Evolutionary conservation across 1,140 invertebrate genomes (phyloP).

Genomic region (Pseudomyrmex flavicornis): DNA sequence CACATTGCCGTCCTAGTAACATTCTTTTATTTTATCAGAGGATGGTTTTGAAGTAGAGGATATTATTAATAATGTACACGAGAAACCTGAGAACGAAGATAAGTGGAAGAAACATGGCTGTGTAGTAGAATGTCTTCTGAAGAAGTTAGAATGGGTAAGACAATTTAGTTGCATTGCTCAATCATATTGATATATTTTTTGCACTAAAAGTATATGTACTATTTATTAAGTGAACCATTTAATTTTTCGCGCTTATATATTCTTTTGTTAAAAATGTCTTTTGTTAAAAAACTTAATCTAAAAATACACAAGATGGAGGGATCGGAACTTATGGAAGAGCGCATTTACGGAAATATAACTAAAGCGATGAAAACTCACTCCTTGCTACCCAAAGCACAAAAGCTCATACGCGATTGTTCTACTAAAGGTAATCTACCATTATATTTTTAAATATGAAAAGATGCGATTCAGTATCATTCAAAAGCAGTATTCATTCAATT

Average conservation of each 20-base stretch:
- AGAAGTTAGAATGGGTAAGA: neutral
- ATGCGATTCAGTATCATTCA: neutral
- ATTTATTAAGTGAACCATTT: no score
- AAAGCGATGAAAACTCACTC: neutral
- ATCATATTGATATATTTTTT: no score
- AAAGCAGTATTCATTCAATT: no score
- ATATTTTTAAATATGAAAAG: neutral
- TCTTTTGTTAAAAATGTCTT: no score
- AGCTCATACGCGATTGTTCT: neutral
- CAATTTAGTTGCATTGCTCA: no score
- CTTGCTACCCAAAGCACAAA: neutral
- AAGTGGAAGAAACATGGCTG: neutral
- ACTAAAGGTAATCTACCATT: neutral
- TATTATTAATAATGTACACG: neutral
- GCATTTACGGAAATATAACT: neutral
- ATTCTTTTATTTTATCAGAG: neutral
- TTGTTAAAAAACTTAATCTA: no score
- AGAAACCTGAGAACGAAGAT: neutral
- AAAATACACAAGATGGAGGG: neutral
- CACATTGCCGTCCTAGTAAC: no score
- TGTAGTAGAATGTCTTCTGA: neutral
- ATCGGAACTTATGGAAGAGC: slow-evolving; percentile 2
- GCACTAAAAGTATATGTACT: no score
- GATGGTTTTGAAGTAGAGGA: neutral
- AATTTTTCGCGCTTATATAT: no score